Evolutionary conservation across 23 tunicate genomes (phyloP).

Genomic region (Styela plicata): DNA sequence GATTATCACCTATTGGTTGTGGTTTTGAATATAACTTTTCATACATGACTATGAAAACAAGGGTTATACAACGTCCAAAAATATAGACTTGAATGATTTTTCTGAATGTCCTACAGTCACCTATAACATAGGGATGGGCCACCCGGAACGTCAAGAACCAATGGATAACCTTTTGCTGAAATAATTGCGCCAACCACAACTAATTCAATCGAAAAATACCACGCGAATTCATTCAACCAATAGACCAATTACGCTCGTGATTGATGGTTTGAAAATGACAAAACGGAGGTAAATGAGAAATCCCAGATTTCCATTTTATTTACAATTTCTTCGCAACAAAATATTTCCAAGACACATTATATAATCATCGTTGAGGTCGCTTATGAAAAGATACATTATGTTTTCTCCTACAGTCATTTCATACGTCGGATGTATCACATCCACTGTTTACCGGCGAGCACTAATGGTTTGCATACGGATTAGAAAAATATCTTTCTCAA

Average conservation of each 20-base stretch:
- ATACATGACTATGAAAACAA: neutral
- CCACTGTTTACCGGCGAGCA: conserved; percentile 2
- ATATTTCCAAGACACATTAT: neutral
- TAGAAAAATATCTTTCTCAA: conserved; percentile 20
- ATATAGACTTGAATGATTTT: neutral
- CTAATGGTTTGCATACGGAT: conserved; percentile 29
- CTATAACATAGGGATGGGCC: neutral
- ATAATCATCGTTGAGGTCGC: neutral
- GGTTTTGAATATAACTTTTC: neutral
- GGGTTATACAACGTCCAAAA: neutral
- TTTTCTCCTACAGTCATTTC: neutral
- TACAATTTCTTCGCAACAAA: neutral
- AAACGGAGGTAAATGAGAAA: neutral
- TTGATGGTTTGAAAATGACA: conserved; percentile 19
- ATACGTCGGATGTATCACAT: conserved; percentile 13
- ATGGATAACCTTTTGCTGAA: neutral
- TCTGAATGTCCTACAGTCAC: neutral
- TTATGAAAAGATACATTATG: neutral
- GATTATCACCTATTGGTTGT: neutral
- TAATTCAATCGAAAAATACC: conserved; percentile 22
- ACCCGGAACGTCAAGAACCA: neutral
- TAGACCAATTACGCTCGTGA: conserved; percentile 19
- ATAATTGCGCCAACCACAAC: neutral
- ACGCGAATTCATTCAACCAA: conserved; percentile 16
- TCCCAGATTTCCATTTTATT: conserved; percentile 10